Evolutionary conservation across 2,113 vertebrate species (phyloP).

Genomic region (Hirundichthys speculiger): DNA sequence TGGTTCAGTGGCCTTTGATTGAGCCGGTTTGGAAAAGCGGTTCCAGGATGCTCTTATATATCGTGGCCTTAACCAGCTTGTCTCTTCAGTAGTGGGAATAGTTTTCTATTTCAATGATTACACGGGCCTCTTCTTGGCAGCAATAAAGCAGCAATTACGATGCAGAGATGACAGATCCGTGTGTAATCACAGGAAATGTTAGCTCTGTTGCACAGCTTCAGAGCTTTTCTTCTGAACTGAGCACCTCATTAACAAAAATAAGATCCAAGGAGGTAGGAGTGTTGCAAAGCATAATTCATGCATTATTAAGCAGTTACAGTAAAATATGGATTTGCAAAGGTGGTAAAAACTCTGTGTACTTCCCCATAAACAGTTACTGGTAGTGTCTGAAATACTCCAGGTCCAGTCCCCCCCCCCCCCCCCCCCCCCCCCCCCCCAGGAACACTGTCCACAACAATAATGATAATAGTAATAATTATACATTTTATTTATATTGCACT

Average conservation of each 20-base stretch:
- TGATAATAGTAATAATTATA: too few species aligned
- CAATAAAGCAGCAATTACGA: slow-evolving; percentile 49
- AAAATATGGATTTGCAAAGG: slow-evolving; percentile 10
- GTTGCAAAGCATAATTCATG: slow-evolving; percentile 14
- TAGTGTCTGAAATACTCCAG: too few species aligned
- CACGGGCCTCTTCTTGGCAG: slow-evolving; percentile 34
- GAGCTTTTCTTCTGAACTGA: slow-evolving; percentile 31
- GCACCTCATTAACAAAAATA: slow-evolving; percentile 47
- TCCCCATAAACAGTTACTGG: too few species aligned
- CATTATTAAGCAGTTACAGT: slow-evolving; percentile 23
- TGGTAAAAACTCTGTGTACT: slow-evolving; percentile 7
- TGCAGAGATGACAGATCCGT: slow-evolving; percentile 39
- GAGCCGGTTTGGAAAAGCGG: slow-evolving; percentile 51
- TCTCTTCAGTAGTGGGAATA: slow-evolving; percentile 24
- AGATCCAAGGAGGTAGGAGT: slow-evolving; percentile 19
- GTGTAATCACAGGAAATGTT: slow-evolving; percentile 42
- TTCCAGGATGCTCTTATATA: slow-evolving; percentile 34
- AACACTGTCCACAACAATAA: too few species aligned
- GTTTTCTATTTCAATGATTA: slow-evolving; percentile 27
- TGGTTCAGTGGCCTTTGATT: slow-evolving; percentile 45
- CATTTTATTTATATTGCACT: too few species aligned
- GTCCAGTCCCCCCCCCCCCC: too few species aligned
- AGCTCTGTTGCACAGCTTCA: slow-evolving; percentile 29
- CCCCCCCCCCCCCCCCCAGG: too few species aligned
- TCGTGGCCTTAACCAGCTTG: slow-evolving; percentile 43